These are phyloP conservation scores for Rugalucina vietnamica DNA, from an alignment of 2,888 invertebrate genomes.

Conservation along the genomic window DNA sequence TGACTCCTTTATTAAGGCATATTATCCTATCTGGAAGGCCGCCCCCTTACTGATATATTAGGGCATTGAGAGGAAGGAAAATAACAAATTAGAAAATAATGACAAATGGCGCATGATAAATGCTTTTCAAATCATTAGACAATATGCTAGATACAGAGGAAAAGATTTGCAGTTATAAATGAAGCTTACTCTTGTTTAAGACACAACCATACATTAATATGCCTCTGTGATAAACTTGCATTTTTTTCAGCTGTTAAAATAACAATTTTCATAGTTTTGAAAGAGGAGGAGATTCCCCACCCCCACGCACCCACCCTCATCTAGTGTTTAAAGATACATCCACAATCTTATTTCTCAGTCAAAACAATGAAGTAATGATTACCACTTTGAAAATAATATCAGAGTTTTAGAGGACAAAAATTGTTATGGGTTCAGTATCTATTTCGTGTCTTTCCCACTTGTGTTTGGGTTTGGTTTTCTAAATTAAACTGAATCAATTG, in stretches of 20 bases:
- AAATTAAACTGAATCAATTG: too few relatives aligned
- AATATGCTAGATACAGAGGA: neutral
- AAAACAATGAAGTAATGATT: too few relatives aligned
- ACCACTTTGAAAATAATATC: too few relatives aligned
- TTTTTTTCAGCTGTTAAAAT: neutral
- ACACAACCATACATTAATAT: too few relatives aligned
- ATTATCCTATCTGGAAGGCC: neutral
- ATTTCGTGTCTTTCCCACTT: too few relatives aligned
- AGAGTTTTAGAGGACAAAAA: too few relatives aligned
- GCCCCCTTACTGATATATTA: neutral
- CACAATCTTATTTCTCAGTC: too few relatives aligned
- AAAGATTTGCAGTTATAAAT: neutral
- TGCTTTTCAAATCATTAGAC: neutral
- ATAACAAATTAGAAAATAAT: neutral
- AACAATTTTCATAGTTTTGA: neutral
- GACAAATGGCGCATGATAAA: neutral
- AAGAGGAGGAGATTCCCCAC: neutral
- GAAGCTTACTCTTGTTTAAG: neutral
- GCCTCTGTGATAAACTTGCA: neutral
- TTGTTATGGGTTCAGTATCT: too few relatives aligned
- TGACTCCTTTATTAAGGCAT: neutral
- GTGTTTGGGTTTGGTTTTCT: too few relatives aligned
- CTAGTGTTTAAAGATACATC: too few relatives aligned
- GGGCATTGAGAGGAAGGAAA: neutral
- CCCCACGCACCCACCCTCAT: too few relatives aligned